These are phyloP conservation scores for Ichneumoninae sp. DNA, from an alignment of 2,888 invertebrate species.

Conservation along the genomic window DNA sequence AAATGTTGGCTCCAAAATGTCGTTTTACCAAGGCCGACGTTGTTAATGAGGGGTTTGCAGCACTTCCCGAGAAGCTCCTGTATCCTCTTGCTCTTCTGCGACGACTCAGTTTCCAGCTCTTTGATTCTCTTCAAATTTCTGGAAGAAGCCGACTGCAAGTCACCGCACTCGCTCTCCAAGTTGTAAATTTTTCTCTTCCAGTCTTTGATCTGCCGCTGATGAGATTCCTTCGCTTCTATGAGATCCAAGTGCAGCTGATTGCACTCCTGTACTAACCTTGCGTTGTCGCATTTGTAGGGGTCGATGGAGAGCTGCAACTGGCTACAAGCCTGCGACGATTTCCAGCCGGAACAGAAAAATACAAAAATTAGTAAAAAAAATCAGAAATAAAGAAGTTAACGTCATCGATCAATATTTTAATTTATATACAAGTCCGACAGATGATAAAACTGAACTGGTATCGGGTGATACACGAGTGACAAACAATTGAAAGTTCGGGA, in stretches of 20 bases:
- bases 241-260: slow-evolving; percentile 90
- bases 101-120: slow-evolving; percentile 87
- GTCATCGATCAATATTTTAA: slow-evolving; percentile 28
- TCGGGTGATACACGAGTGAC: not conserved
- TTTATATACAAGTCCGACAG: slow-evolving; percentile 2
- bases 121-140: slow-evolving; percentile 87
- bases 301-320: slow-evolving; percentile 90
- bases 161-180: slow-evolving; percentile 87
- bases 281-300: slow-evolving; percentile 93
- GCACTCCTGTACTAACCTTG: slow-evolving; percentile 90
- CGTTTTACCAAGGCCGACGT: slow-evolving; percentile 76
- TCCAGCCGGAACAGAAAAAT: not conserved
- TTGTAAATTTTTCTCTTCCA: slow-evolving; percentile 85
- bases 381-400: slow-evolving; percentile 6
- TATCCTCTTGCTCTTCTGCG: slow-evolving; percentile 86
- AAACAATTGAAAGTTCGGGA: slow-evolving; percentile 33
- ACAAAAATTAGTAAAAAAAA: not conserved
- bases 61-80: slow-evolving; percentile 85
- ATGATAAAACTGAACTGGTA: not conserved
- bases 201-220: slow-evolving; percentile 86
- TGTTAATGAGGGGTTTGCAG: slow-evolving; percentile 81
- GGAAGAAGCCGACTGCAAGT: slow-evolving; percentile 87
- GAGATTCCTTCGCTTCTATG: slow-evolving; percentile 88
- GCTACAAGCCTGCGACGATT: slow-evolving; percentile 87
- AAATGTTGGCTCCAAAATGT: slow-evolving; percentile 7